phyloP scores from a whole-genome alignment of 2,113 vertebrate species.

The Micromys minutus region DNA sequence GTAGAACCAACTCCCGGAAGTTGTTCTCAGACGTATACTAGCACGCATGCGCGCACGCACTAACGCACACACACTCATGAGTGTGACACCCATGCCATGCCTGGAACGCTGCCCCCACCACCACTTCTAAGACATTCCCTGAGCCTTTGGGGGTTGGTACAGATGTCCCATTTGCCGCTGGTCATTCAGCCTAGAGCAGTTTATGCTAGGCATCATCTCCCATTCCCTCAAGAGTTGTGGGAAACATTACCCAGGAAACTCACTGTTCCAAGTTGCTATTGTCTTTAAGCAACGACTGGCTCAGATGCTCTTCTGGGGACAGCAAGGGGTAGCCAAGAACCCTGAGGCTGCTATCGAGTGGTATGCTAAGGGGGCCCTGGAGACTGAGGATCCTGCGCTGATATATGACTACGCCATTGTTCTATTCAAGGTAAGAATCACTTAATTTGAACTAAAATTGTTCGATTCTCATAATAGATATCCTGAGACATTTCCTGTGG shows the following conservation, averaged over 20 bases:
- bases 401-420: constrained; percentile 95
- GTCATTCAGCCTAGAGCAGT: not conserved
- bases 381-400: constrained; percentile 89
- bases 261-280: constrained; percentile 55
- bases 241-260: not conserved
- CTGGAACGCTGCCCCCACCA: not conserved
- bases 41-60: not conserved
- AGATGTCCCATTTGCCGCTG: not conserved
- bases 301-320: constrained; percentile 93
- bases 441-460: not conserved
- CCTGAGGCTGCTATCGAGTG: constrained; percentile 88
- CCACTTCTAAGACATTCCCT: not conserved
- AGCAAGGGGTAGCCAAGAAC: constrained; percentile 92
- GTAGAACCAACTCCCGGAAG: not conserved
- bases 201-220: not conserved
- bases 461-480: not conserved
- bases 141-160: not conserved
- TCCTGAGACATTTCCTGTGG: not conserved
- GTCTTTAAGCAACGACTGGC: constrained; percentile 90
- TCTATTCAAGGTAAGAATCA: constrained; percentile 90
- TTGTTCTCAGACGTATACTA: fast-evolving
- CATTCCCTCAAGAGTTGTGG: not conserved
- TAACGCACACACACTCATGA: not conserved
- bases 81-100: not conserved
- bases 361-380: constrained; percentile 91